Evolutionary conservation across 2,797 vertebrate genomes (phyloP), one percentile per base, ranked within the genome.

Genomic region (Lindbergichthys nudifrons): DNA sequence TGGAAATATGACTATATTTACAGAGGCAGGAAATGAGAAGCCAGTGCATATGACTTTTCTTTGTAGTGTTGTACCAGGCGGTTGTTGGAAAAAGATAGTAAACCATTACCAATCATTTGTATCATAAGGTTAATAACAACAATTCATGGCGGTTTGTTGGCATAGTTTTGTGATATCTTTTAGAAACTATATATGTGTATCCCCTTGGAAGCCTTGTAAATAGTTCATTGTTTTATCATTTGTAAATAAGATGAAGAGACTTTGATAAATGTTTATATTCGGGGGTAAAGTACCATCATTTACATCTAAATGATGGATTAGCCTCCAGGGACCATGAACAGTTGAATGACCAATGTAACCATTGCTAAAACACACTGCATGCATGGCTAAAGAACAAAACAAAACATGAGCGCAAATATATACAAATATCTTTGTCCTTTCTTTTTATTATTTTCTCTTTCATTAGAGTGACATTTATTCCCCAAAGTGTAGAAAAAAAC

Each of bases 381-480:
- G 26, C 26, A 26, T 36, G 32, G 32, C 32, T 36, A 36, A 36
- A 36, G 32, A 36, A 36, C 32, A 36, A 32, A 32, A 26, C 26
- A 26, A 26, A 26, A 26, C 26, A 5, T 26, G 26, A 26, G 26
- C 26, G 26, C 26, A 36, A 36, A 36, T 36, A 36, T 32, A 5
- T 36, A 9, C 5, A 36, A 6, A 36, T 36, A 7, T 36, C 9
- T 6, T 8, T 36, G 12, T n/a, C 13, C 59, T 36, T 43, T 43
- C 1, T 26, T 65, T 71, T 52, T 52, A 3, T 51, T 61, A 1
- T 10, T 30, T 64, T 48, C 11, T 57, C 0, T 57, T 56, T 60
- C 70, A 79, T 32, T 6, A 51, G 74, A 71, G 30, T 68, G 39
- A 23, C 0, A 26, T 41, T 67, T 60, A 52, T 86, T 88, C 88